These are phyloP conservation scores for Chionis minor DNA, from an alignment of 2,113 vertebrate species.

Conservation along the genomic window DNA sequence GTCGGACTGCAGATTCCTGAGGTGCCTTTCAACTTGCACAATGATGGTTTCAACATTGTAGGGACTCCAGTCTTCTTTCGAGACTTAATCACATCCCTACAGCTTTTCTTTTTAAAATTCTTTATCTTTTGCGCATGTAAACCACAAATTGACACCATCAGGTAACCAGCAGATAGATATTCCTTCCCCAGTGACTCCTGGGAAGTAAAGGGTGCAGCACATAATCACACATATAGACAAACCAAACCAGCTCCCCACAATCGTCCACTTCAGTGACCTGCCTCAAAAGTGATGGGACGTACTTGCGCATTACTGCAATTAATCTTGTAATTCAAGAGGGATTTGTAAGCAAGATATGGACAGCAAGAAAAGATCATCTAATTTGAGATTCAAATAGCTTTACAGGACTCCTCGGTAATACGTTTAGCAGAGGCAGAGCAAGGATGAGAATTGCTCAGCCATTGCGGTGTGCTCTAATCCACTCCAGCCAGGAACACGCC, in stretches of 20 bases:
- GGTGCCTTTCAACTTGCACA: background rate
- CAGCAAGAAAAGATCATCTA: background rate
- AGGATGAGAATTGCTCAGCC: background rate
- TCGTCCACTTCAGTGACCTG: background rate
- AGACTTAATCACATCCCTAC: background rate
- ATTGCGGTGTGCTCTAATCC: rapidly evolving
- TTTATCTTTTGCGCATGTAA: background rate
- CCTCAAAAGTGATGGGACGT: background rate
- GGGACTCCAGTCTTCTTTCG: background rate
- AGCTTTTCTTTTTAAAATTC: background rate
- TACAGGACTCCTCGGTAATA: background rate
- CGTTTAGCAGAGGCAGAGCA: background rate
- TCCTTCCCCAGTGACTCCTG: background rate
- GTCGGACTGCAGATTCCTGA: background rate
- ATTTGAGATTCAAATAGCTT: background rate
- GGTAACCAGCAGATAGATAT: background rate
- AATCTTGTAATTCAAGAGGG: background rate
- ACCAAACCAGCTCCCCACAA: background rate
- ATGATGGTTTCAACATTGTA: background rate
- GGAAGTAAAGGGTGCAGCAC: background rate
- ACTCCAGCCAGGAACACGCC: background rate
- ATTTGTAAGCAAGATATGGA: background rate
- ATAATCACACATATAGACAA: background rate
- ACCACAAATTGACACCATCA: background rate
- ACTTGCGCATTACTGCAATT: background rate